Percentiles rank a stretch among this genome's conserved stretches.
phyloP scores from a whole-genome alignment of 1,140 invertebrate species.

The Formica selysi region DNA sequence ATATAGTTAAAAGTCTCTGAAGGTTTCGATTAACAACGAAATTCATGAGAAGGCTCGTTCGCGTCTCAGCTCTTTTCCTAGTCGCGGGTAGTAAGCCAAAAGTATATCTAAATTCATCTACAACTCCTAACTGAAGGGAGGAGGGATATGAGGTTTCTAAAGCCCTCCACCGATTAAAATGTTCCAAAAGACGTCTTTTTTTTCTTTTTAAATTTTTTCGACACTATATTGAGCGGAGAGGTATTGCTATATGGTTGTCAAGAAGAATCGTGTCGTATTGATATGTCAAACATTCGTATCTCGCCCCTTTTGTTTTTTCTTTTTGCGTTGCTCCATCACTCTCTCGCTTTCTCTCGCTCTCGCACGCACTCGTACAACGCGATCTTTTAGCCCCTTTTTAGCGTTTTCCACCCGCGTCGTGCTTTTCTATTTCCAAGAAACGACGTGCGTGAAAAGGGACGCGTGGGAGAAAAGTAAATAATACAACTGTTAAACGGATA shows the following conservation, averaged over 20 bases:
- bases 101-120: conserved; percentile 51
- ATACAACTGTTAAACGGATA: conserved; percentile 31
- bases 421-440: neutral
- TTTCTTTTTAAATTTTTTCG: conserved; percentile 66
- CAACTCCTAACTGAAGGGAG: neutral
- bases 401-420: neutral
- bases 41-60: conserved; percentile 28
- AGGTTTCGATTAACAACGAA: conserved; percentile 18
- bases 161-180: conserved; percentile 71
- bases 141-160: conserved; percentile 38
- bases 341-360: conserved; percentile 58
- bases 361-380: conserved; percentile 22
- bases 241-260: conserved; percentile 83
- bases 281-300: conserved; percentile 81
- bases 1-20: neutral
- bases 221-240: conserved; percentile 83
- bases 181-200: conserved; percentile 66
- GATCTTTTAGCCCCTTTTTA: conserved; percentile 1
- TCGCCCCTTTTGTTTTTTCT: conserved; percentile 68
- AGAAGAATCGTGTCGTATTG: conserved; percentile 80
- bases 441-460: conserved; percentile 16
- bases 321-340: conserved; percentile 63
- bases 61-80: neutral
- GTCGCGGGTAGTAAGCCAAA: conserved; percentile 17
- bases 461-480: neutral